These are phyloP conservation scores for Poecile montanus DNA, from an alignment of 2,797 vertebrate species.

Conservation along the genomic window DNA sequence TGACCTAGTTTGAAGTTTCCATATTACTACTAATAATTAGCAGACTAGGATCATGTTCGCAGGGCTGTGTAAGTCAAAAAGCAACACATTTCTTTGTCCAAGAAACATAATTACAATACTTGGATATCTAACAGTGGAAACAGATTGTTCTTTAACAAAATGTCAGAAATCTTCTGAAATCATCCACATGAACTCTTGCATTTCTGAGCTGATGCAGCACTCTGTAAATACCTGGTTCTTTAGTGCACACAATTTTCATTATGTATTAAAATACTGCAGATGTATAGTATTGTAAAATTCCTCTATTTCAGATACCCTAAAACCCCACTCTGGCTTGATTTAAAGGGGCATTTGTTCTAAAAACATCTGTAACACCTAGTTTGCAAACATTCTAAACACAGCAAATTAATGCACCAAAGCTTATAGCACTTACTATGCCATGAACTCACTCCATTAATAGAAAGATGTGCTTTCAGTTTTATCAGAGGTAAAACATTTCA, in stretches of 20 bases:
- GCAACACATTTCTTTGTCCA: not conserved
- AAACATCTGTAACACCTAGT: not conserved
- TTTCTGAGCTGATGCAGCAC: not conserved
- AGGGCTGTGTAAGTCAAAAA: not conserved
- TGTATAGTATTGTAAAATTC: not conserved
- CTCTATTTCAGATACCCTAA: not conserved
- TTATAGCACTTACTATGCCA: not conserved
- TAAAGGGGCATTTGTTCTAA: not conserved
- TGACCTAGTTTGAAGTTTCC: not conserved
- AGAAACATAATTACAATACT: not conserved
- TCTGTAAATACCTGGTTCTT: not conserved
- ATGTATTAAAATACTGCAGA: not conserved
- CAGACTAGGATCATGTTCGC: not conserved
- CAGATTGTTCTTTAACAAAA: not conserved
- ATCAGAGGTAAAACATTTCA: not conserved
- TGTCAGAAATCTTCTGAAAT: not conserved
- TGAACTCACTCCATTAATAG: conserved; percentile 6
- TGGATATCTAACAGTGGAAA: not conserved
- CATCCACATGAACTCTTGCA: not conserved
- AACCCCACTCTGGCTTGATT: not conserved
- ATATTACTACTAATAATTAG: not conserved
- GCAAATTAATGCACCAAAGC: conserved; percentile 12
- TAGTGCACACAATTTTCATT: not conserved
- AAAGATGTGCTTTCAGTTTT: not conserved
- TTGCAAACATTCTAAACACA: conserved; percentile 35